A percentile compares a stretch with the other conserved stretches of the same genome.
Conservation (phyloP, 2,113 vertebrate species). For the Peromyscus maniculatus region DNA sequence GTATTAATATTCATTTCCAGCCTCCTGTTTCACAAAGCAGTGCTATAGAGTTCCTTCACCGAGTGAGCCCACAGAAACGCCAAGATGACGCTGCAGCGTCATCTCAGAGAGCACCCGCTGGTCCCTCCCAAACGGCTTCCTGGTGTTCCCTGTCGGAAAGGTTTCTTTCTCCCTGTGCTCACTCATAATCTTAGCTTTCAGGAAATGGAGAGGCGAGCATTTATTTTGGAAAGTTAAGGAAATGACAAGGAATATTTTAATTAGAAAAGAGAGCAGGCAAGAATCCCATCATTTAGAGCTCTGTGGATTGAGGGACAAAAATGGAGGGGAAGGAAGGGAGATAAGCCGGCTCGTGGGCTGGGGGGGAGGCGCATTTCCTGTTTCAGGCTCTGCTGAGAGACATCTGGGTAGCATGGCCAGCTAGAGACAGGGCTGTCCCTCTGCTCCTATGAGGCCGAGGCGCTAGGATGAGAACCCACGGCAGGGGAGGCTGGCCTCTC, state of each 20-base stretch:
- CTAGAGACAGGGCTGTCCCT: not conserved
- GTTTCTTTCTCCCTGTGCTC: not conserved
- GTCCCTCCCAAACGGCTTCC: not conserved
- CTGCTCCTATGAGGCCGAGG: not conserved
- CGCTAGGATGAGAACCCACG: not conserved
- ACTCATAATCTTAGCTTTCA: slow-evolving; percentile 28
- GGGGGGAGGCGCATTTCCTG: not conserved
- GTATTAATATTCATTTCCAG: slow-evolving; percentile 56
- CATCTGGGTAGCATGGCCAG: not conserved
- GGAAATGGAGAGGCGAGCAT: not conserved
- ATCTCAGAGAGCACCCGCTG: not conserved
- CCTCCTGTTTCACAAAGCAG: not conserved
- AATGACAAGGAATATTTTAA: slow-evolving; percentile 35
- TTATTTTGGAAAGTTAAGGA: not conserved
- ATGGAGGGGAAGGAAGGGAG: not conserved
- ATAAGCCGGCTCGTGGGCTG: not conserved
- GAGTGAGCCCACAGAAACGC: not conserved
- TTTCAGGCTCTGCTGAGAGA: not conserved
- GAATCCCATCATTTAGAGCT: not conserved
- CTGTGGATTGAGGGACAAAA: not conserved
- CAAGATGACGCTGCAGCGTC: not conserved
- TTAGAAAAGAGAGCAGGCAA: not conserved
- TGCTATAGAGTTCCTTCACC: not conserved
- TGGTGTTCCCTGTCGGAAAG: not conserved
- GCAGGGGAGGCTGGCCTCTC: not conserved